These are phyloP conservation scores for Archivesica marissinica DNA, from an alignment of 1,140 invertebrate genomes.

Conservation along the genomic window DNA sequence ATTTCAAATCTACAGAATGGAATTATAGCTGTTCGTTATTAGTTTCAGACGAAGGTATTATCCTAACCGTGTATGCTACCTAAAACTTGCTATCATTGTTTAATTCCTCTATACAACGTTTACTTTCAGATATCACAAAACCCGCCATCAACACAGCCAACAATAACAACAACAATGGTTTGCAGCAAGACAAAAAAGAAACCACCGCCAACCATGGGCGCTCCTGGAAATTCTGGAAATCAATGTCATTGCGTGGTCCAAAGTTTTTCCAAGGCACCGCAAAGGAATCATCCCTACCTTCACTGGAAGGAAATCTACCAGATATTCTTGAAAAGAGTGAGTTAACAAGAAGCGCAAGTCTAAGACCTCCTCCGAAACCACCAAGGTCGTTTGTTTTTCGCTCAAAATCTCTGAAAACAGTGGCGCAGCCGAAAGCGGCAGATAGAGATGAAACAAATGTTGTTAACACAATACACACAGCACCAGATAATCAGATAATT, in stretches of 20 bases:
- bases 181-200: not conserved
- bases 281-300: not conserved
- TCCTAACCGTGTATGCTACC: too few species aligned
- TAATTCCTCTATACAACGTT: too few species aligned
- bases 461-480: not conserved
- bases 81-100: too few species aligned
- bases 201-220: not conserved
- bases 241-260: constrained; percentile 45
- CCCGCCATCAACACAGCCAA: constrained; percentile 2
- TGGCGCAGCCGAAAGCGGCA: not conserved
- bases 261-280: not conserved
- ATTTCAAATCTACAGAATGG: too few species aligned
- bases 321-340: constrained; percentile 70
- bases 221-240: constrained; percentile 60
- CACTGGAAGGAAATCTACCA: constrained; percentile 52
- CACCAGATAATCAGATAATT: not conserved
- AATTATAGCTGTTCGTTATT: too few species aligned
- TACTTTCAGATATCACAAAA: constrained; percentile 48
- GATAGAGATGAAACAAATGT: not conserved
- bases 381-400: constrained; percentile 76
- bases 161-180: constrained; percentile 51
- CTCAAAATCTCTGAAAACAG: constrained; percentile 74
- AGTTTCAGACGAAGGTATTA: too few species aligned
- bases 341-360: constrained; percentile 68
- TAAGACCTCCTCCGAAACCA: constrained; percentile 78